Evolutionary conservation across 1,140 invertebrate genomes (phyloP).

Genomic region (Latrodectus geometricus): DNA sequence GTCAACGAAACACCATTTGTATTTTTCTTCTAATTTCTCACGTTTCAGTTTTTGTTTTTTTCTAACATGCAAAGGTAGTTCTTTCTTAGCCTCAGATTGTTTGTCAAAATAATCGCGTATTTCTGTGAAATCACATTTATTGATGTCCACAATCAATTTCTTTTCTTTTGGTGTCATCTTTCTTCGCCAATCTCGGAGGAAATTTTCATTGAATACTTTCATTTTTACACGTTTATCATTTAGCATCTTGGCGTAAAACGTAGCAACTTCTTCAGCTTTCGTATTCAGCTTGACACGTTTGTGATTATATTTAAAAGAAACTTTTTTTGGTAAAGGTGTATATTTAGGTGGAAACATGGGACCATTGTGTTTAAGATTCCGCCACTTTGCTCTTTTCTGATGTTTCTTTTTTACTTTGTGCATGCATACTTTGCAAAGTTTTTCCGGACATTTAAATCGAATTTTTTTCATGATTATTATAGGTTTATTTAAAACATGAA

Average conservation of each 20-base stretch:
- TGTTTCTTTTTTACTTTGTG: background rate
- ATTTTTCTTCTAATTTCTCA: constrained; percentile 80
- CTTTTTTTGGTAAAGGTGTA: constrained; percentile 85
- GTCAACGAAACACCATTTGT: constrained; percentile 96
- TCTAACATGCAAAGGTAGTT: constrained; percentile 88
- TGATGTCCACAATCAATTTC: constrained; percentile 83
- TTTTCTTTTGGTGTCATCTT: constrained; percentile 87
- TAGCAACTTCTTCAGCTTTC: constrained; percentile 94
- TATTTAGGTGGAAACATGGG: constrained; percentile 96
- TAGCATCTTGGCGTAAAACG: constrained; percentile 97
- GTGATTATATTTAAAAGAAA: constrained; percentile 94
- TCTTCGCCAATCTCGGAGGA: constrained; percentile 82
- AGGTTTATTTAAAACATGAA: too few species aligned
- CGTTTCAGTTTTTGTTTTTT: constrained; percentile 86
- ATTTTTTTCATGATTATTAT: too few species aligned
- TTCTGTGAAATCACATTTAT: constrained; percentile 93
- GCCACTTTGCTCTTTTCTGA: constrained; percentile 95
- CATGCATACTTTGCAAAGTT: too few species aligned
- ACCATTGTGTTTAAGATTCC: constrained; percentile 95
- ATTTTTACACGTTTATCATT: constrained; percentile 95
- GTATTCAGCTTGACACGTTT: constrained; percentile 80
- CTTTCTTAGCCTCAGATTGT: constrained; percentile 82
- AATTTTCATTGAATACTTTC: constrained; percentile 95
- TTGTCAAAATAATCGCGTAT: constrained; percentile 88
- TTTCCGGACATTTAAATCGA: too few species aligned